phyloP scores from a whole-genome alignment of 2,113 vertebrate genomes.

The Antigone vipio region DNA sequence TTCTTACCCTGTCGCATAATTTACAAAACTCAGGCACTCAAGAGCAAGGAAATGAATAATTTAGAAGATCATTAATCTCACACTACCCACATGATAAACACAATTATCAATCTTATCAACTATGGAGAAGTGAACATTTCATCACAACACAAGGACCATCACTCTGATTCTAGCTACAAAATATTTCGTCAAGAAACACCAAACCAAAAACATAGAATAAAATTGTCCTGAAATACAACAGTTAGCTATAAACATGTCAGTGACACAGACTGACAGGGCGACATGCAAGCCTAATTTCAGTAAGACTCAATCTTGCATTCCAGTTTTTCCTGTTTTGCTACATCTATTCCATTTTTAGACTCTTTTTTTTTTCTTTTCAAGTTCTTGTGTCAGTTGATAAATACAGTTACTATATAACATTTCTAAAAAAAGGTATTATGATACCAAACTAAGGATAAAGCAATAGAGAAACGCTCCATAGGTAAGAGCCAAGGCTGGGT shows the following conservation, averaged over 20 bases:
- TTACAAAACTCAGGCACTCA: slow-evolving; percentile 43
- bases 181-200: not conserved
- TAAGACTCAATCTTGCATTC: not conserved
- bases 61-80: slow-evolving; percentile 45
- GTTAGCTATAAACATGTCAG: not conserved
- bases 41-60: slow-evolving; percentile 40
- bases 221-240: not conserved
- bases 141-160: not conserved
- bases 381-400: not conserved
- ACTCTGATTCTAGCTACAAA: not conserved
- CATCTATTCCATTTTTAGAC: not conserved
- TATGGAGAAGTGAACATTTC: not conserved
- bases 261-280: not conserved
- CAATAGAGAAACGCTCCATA: not conserved
- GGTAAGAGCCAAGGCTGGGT: not conserved
- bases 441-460: not conserved
- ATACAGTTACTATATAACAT: not conserved
- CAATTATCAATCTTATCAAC: not conserved
- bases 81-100: slow-evolving; percentile 24
- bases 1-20: not conserved
- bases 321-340: not conserved
- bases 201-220: not conserved
- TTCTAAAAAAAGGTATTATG: not conserved
- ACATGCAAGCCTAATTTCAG: not conserved
- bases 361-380: not conserved